Percentiles rank a stretch among this genome's conserved stretches.
Evolutionary conservation across 2,113 vertebrate species (phyloP).

Genomic region (Oryzias melastigma): DNA sequence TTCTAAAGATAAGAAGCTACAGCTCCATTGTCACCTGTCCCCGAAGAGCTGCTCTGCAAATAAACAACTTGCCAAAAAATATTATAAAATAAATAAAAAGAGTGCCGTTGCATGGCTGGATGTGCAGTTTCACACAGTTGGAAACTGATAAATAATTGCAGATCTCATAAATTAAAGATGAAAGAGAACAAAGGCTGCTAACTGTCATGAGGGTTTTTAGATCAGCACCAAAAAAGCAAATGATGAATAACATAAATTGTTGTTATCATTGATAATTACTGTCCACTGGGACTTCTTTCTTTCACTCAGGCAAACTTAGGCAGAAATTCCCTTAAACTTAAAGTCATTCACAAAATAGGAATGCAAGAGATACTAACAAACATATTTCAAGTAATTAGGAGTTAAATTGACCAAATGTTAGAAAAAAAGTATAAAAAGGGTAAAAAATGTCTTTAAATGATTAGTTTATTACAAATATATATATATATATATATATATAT

Average conservation of each 20-base stretch:
- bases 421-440: too few species aligned
- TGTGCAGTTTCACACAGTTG: constrained; percentile 8
- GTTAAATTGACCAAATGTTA: too few species aligned
- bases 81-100: neutral
- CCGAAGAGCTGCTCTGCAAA: constrained; percentile 35
- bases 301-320: too few species aligned
- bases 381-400: fast-evolving
- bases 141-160: constrained; percentile 53
- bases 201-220: constrained; percentile 26
- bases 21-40: constrained; percentile 34
- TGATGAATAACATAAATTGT: constrained; percentile 28
- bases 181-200: constrained; percentile 53
- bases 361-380: too few species aligned
- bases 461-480: too few species aligned
- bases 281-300: constrained; percentile 1
- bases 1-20: constrained; percentile 3
- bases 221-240: constrained; percentile 26
- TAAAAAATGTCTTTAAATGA: too few species aligned
- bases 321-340: neutral
- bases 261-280: constrained; percentile 26
- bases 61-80: constrained; percentile 32
- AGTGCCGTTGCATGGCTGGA: neutral
- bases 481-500: too few species aligned
- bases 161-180: constrained; percentile 58
- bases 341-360: neutral